These are phyloP conservation scores for Delichon dasypus DNA, from an alignment of 2,797 vertebrate species.

Conservation along the genomic window DNA sequence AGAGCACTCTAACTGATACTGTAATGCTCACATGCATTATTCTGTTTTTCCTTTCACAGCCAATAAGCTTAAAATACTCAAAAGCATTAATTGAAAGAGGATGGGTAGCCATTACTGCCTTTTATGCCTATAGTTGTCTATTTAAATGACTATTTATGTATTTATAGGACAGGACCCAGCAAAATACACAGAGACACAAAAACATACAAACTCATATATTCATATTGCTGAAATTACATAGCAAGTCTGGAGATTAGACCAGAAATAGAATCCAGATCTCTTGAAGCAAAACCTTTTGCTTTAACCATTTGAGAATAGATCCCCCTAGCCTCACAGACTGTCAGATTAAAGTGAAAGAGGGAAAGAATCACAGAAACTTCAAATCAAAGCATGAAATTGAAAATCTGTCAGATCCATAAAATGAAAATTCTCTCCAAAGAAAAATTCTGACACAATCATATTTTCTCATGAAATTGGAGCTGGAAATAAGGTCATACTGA, in stretches of 20 bases:
- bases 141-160: background rate
- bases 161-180: background rate
- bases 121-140: background rate
- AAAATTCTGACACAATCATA: slow-evolving; percentile 64
- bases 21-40: background rate
- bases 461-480: slow-evolving; percentile 55
- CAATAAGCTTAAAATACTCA: background rate
- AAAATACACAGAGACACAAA: background rate
- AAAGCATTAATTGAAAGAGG: background rate
- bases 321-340: slow-evolving; percentile 50
- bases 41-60: background rate
- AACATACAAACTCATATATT: background rate
- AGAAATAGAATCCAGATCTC: slow-evolving; percentile 59
- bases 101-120: background rate
- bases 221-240: background rate
- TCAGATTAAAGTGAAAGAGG: slow-evolving; percentile 63
- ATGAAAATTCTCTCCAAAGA: slow-evolving; percentile 70
- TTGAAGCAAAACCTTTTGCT: slow-evolving; percentile 55
- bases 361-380: slow-evolving; percentile 66
- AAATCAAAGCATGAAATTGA: slow-evolving; percentile 73
- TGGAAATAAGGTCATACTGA: slow-evolving; percentile 60
- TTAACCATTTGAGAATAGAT: slow-evolving; percentile 59
- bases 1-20: background rate
- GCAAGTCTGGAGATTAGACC: slow-evolving; percentile 8
- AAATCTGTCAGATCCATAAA: slow-evolving; percentile 74